A percentile compares a stretch with the other conserved stretches of the same genome.
Conservation (phyloP, 2,888 invertebrate species). For the Lasioglossum lativentre region DNA sequence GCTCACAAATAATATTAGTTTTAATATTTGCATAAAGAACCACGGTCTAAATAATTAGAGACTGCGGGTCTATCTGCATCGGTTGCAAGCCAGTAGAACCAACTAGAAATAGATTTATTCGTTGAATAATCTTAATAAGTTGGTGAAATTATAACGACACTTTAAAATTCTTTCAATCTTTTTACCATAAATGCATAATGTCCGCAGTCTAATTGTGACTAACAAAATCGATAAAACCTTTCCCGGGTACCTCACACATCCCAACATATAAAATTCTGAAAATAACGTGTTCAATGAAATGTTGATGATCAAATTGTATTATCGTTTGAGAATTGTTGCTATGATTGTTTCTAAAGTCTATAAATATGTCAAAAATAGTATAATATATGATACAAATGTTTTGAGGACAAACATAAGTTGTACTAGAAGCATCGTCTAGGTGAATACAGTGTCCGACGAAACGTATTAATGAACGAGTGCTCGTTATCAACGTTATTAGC, state of each 20-base stretch:
- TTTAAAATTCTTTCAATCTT: not conserved
- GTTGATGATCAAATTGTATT: too few species aligned
- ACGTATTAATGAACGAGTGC: not conserved
- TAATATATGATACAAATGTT: not conserved
- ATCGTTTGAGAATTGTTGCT: too few species aligned
- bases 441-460: not conserved
- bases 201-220: not conserved
- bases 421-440: not conserved
- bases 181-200: not conserved
- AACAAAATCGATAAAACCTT: not conserved
- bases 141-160: too few species aligned
- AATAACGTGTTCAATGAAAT: not conserved
- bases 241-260: not conserved
- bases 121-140: not conserved
- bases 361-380: not conserved
- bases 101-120: not conserved
- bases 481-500: not conserved
- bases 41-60: too few species aligned
- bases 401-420: not conserved
- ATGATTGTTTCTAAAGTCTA: too few species aligned
- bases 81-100: too few species aligned
- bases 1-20: not conserved
- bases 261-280: not conserved
- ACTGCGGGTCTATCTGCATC: not conserved
- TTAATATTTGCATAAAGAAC: too few species aligned